Conservation (phyloP, 2,113 vertebrate genomes). For the Seriola aureovittata region DNA sequence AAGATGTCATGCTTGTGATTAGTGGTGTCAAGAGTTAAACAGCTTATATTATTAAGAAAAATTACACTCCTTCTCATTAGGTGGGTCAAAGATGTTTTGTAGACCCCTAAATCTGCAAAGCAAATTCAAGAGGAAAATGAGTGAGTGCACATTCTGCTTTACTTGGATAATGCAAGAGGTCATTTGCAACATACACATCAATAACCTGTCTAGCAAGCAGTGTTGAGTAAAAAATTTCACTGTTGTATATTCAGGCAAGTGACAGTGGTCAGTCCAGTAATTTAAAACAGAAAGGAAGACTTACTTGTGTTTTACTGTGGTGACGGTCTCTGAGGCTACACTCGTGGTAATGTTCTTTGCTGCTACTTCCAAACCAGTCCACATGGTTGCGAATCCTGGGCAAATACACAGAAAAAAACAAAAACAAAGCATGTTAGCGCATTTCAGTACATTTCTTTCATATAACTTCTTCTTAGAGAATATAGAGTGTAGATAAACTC, state of each 20-base stretch:
- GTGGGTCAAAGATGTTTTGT: slow-evolving; percentile 75
- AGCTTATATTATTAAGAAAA: slow-evolving; percentile 42
- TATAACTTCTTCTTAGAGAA: neutral
- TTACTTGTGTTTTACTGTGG: slow-evolving; percentile 95
- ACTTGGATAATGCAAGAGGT: slow-evolving; percentile 29
- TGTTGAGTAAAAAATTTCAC: neutral
- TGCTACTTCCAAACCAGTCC: slow-evolving; percentile 95
- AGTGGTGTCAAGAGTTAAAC: slow-evolving; percentile 31
- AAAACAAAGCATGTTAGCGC: neutral
- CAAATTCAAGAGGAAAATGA: slow-evolving; percentile 71
- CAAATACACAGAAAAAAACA: neutral
- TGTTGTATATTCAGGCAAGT: slow-evolving; percentile 3
- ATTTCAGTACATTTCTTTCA: neutral
- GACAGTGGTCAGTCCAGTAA: neutral
- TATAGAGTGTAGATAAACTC: neutral
- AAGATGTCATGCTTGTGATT: slow-evolving; percentile 53
- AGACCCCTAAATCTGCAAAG: slow-evolving; percentile 88
- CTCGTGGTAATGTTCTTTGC: slow-evolving; percentile 93
- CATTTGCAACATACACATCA: slow-evolving; percentile 21
- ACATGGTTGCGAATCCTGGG: slow-evolving; percentile 95
- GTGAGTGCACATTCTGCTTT: slow-evolving; percentile 59
- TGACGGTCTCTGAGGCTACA: slow-evolving; percentile 94
- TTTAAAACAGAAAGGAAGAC: slow-evolving; percentile 54
- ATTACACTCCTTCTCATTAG: slow-evolving; percentile 73
- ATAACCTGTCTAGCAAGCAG: slow-evolving; percentile 34